These are phyloP conservation scores for Gallinago nigripennis DNA, from an alignment of 2,797 vertebrate genomes.

Conservation along the genomic window DNA sequence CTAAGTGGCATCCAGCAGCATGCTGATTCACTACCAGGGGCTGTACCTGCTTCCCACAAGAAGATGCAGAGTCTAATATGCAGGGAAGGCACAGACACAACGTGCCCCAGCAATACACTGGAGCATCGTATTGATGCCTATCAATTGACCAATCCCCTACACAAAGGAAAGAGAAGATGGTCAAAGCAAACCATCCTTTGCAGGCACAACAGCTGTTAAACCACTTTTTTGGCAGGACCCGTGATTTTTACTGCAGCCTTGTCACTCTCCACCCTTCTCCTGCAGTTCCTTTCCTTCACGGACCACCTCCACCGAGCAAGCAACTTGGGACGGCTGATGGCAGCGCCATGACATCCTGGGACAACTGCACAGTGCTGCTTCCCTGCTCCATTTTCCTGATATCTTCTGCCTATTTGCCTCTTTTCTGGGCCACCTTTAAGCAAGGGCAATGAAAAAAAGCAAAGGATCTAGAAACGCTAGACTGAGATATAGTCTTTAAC, in stretches of 20 bases:
- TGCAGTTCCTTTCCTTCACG: not conserved
- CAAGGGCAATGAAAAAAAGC: not conserved
- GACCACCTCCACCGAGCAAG: not conserved
- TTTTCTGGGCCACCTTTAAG: not conserved
- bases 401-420: not conserved
- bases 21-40: accelerated
- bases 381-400: not conserved
- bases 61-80: not conserved
- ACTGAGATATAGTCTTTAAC: not conserved
- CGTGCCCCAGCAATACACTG: accelerated
- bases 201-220: not conserved
- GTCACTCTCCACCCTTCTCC: not conserved
- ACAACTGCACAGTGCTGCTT: not conserved
- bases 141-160: not conserved
- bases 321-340: not conserved
- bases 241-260: not conserved
- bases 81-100: not conserved
- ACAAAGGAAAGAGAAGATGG: not conserved
- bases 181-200: not conserved
- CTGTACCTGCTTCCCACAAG: not conserved
- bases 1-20: not conserved
- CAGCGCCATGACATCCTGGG: not conserved
- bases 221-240: not conserved
- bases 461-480: not conserved
- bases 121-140: accelerated